phyloP scores from a whole-genome alignment of 92 coral and sea anemone genomes.

The Muricea muricata region DNA sequence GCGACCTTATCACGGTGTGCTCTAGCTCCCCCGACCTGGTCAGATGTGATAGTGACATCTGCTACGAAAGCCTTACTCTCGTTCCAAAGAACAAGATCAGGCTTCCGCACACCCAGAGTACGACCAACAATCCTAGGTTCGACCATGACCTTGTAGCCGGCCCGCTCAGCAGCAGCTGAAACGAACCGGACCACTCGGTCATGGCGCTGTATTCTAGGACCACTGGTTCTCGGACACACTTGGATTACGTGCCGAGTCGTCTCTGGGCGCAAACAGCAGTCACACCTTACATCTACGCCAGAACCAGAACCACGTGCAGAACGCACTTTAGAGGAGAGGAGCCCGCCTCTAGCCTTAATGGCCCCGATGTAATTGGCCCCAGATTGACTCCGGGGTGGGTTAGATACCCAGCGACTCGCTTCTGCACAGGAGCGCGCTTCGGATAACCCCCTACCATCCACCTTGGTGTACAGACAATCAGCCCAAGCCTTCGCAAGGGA shows the following conservation, averaged over 20 bases:
- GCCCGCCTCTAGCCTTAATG: too few relatives aligned
- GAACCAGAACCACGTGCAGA: constrained; percentile 21
- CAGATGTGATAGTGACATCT: too few relatives aligned
- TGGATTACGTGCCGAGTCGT: constrained; percentile 39
- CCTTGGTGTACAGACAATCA: not conserved
- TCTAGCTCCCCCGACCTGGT: not conserved
- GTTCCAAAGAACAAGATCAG: constrained; percentile 30
- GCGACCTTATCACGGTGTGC: constrained; percentile 45
- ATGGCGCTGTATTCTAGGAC: constrained; percentile 30
- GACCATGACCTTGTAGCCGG: too few relatives aligned
- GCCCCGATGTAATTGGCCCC: not conserved
- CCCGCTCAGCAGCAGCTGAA: not conserved
- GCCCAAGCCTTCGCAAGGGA: constrained; percentile 18
- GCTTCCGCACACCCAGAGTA: constrained; percentile 33
- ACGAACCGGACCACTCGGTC: constrained; percentile 11
- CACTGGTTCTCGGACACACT: constrained; percentile 24
- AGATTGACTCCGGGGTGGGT: constrained; percentile 1
- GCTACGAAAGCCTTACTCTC: constrained; percentile 20
- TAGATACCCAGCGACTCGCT: not conserved
- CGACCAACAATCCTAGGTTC: constrained; percentile 5
- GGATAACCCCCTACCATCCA: not conserved
- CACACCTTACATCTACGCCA: constrained; percentile 20
- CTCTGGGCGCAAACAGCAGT: not conserved
- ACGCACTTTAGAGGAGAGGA: too few relatives aligned
- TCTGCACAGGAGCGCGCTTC: not conserved